Percentiles rank a stretch among this genome's conserved stretches.
These are phyloP conservation scores for Climacteris rufus DNA, from an alignment of 2,113 vertebrate species.

Conservation along the genomic window DNA sequence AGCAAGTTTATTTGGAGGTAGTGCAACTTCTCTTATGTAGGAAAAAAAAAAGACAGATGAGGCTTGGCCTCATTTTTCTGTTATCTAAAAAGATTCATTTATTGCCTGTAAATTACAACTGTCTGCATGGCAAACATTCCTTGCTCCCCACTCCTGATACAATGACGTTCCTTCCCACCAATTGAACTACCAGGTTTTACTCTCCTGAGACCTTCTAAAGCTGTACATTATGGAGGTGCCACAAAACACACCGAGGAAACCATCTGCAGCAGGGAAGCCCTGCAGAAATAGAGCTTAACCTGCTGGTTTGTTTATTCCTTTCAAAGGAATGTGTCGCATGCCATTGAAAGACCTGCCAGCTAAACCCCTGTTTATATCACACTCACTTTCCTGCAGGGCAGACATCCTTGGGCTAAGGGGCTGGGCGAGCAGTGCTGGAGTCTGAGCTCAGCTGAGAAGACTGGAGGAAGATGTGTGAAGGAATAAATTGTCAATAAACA, in stretches of 20 bases:
- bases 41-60: background rate
- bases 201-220: background rate
- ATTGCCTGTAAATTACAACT: background rate
- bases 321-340: background rate
- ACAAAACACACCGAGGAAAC: background rate
- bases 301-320: background rate
- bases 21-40: background rate
- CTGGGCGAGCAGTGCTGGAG: rapidly evolving
- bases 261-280: background rate
- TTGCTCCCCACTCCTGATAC: background rate
- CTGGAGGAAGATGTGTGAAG: background rate
- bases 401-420: background rate
- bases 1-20: background rate
- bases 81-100: constrained; percentile 24
- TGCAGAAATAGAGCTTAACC: background rate
- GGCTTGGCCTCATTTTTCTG: background rate
- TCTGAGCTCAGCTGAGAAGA: background rate
- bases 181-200: background rate
- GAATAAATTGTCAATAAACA: background rate
- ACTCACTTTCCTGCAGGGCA: background rate
- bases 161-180: background rate
- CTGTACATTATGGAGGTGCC: rapidly evolving
- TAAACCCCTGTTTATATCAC: background rate
- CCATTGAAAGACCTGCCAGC: background rate
- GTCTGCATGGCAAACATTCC: background rate